These are phyloP conservation scores for Trididemnum miniatum DNA, from an alignment of 23 tunicate species.

Conservation along the genomic window DNA sequence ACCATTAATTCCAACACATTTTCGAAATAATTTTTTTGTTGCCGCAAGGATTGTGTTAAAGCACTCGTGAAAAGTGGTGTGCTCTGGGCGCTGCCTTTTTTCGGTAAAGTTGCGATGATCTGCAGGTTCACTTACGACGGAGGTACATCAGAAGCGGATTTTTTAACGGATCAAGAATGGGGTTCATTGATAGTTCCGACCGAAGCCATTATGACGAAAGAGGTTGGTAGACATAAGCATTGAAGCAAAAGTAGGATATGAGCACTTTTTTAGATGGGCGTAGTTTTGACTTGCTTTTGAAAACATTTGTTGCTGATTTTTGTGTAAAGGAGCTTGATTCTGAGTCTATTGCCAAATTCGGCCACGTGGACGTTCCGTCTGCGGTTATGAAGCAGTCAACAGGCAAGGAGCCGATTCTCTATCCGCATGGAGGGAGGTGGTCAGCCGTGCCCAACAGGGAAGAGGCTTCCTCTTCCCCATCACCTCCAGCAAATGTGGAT, in stretches of 20 bases:
- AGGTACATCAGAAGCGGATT: conserved; percentile 46
- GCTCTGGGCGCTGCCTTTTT: too few relatives aligned
- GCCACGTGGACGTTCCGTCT: conserved; percentile 51
- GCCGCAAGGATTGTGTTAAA: too few relatives aligned
- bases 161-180: conserved; percentile 42
- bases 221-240: conserved; percentile 19
- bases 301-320: too few relatives aligned
- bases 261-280: too few relatives aligned
- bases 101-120: too few relatives aligned
- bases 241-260: too few relatives aligned
- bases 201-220: conserved; percentile 65
- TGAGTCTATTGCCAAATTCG: conserved; percentile 49
- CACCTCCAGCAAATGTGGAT: conserved; percentile 23
- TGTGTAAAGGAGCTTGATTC: conserved; percentile 27
- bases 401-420: conserved; percentile 8
- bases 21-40: too few relatives aligned
- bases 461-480: conserved; percentile 22
- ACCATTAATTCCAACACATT: too few relatives aligned
- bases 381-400: conserved; percentile 29
- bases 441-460: conserved; percentile 8
- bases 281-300: too few relatives aligned
- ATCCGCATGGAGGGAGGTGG: conserved; percentile 67
- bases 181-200: conserved; percentile 31
- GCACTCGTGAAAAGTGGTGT: too few relatives aligned
- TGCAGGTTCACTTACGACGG: conserved; percentile 44